phyloP scores from a whole-genome alignment of 2,888 invertebrate species.

The Pyrochroa serraticornis region DNA sequence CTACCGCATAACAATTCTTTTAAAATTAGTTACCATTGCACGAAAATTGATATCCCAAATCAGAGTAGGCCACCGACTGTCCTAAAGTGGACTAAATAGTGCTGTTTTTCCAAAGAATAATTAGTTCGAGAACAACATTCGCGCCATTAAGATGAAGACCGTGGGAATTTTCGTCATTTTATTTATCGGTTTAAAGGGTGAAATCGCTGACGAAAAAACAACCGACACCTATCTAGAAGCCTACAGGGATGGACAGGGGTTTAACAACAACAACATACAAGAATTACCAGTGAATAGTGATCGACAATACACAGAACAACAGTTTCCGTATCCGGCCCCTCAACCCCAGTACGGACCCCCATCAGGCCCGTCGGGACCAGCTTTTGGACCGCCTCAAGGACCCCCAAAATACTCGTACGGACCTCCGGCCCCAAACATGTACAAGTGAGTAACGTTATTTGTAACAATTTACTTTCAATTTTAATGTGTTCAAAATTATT shows the following conservation, averaged over 20 bases:
- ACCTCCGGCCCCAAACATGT: slow-evolving; percentile 27
- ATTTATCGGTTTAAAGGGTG: not conserved
- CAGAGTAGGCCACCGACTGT: slow-evolving; percentile 20
- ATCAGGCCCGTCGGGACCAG: slow-evolving; percentile 46
- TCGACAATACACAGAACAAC: slow-evolving; percentile 58
- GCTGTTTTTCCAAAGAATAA: slow-evolving; percentile 11
- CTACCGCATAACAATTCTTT: slow-evolving; percentile 9
- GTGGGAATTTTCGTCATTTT: not conserved
- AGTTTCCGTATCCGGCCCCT: slow-evolving; percentile 55
- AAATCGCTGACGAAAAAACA: not conserved
- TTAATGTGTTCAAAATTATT: slow-evolving; percentile 10
- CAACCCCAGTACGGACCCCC: slow-evolving; percentile 52
- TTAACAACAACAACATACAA: slow-evolving; percentile 60
- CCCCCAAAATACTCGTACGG: slow-evolving; percentile 42
- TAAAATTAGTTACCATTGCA: slow-evolving; percentile 15
- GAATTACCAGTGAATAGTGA: slow-evolving; percentile 58
- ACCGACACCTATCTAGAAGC: slow-evolving; percentile 70
- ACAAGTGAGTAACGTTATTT: not conserved
- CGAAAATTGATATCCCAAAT: slow-evolving; percentile 15
- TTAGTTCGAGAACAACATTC: slow-evolving; percentile 1
- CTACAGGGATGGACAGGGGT: slow-evolving; percentile 64
- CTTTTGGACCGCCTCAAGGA: slow-evolving; percentile 39
- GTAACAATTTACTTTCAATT: slow-evolving; percentile 2
- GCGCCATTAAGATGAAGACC: slow-evolving; percentile 3
- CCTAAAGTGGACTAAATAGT: slow-evolving; percentile 1